These are phyloP conservation scores for Rallus crepitans DNA, from an alignment of 2,797 vertebrate species.

Conservation along the genomic window DNA sequence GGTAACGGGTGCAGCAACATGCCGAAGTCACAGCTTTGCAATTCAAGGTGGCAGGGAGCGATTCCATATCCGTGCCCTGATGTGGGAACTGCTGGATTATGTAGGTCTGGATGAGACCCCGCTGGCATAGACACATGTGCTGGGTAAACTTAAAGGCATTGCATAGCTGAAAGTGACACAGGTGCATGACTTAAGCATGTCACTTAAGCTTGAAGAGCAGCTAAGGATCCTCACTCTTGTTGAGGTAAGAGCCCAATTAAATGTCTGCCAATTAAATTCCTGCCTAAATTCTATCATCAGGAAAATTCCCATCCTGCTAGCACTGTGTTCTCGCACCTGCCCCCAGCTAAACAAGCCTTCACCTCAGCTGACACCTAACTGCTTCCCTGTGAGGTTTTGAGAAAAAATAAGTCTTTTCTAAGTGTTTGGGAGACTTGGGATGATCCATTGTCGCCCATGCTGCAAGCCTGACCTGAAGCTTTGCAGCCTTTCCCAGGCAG, in stretches of 20 bases:
- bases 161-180: background rate
- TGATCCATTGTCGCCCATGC: background rate
- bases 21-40: background rate
- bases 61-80: accelerated
- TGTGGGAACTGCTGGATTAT: background rate
- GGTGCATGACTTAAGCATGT: background rate
- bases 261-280: background rate
- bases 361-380: background rate
- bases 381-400: accelerated
- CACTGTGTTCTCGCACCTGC: background rate
- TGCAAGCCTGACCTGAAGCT: background rate
- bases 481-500: background rate
- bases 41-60: background rate
- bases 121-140: background rate
- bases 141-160: background rate
- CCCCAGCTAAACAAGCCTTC: background rate
- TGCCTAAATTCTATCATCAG: background rate
- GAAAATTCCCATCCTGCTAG: background rate
- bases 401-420: background rate
- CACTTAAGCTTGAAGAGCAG: background rate
- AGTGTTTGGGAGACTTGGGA: background rate
- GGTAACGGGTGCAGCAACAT: accelerated
- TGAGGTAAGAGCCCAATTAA: background rate
- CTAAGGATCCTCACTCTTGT: background rate
- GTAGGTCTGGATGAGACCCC: background rate